phyloP scores from a whole-genome alignment of 92 coral and sea anemone genomes.

The Nematostella vectensis region DNA sequence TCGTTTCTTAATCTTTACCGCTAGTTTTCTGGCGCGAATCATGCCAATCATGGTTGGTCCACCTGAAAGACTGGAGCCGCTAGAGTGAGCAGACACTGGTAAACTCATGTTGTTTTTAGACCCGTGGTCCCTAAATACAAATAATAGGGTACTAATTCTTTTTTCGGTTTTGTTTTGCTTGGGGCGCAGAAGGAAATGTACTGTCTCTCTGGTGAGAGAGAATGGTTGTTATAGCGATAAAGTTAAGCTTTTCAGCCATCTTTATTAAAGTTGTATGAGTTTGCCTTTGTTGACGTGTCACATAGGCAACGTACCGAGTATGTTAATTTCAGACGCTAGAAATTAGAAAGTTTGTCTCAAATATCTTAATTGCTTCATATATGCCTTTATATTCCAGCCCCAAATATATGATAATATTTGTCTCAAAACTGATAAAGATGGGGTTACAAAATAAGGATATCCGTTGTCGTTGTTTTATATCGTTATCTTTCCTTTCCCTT shows the following conservation, averaged over 20 bases:
- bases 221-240: constrained; percentile 77
- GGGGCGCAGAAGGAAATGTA: neutral
- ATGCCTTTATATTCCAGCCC: neutral
- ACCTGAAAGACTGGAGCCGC: constrained; percentile 40
- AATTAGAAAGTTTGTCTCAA: neutral
- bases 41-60: constrained; percentile 87
- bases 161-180: neutral
- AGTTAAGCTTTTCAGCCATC: constrained; percentile 6
- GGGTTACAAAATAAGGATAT: too few species aligned
- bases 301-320: neutral
- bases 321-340: neutral
- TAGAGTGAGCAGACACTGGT: constrained; percentile 29
- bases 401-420: neutral
- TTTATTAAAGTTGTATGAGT: constrained; percentile 56
- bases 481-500: too few species aligned
- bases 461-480: too few species aligned
- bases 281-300: constrained; percentile 1
- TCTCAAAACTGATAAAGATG: too few species aligned
- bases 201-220: constrained; percentile 1
- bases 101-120: constrained; percentile 26
- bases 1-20: constrained; percentile 81
- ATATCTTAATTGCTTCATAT: neutral
- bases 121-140: neutral
- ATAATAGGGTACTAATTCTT: too few species aligned
- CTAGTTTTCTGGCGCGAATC: constrained; percentile 93